Evolutionary conservation across 1,140 invertebrate genomes (phyloP), one percentile per base, ranked within the genome.

Genomic region (Pygmarrhopalites habei): DNA sequence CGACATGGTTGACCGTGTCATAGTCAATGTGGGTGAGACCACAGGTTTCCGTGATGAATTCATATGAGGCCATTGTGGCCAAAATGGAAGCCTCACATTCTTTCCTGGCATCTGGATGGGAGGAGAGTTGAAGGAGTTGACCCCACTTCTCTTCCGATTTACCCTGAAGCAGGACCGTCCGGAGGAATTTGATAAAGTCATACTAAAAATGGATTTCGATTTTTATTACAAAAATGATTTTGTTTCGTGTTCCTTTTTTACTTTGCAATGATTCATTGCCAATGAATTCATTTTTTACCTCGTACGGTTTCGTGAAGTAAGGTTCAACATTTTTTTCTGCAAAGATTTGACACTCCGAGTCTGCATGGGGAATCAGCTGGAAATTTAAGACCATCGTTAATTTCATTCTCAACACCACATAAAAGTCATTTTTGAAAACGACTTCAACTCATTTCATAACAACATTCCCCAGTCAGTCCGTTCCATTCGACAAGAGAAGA

Each of bases 111-210:
- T 62, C 60, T 4, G 32, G 2, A 35, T 63, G 60, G 10, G 65
- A 63, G 25, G 60, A 44, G 1, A 67, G 29, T 19, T 26, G 17
- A 2, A 39, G 32, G 1, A 67, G 1, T 23, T 58, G 12, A 21
- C 63, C 53, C 53, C 58, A 59, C 19, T 56, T 58, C 19, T 26
- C 15, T 2, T 26, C 28, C 30, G 28, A n/a, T 2, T n/a, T 26
- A 5, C 44, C 32, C 23, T 47, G 19, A n/a, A 61, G 43, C 15
- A 67, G 49, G 12, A 63, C 23, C 14, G 65, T 14, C 1, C 65
- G 44, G 10, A 67, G 57, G 41, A 56, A 53, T 28, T 67, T 67
- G 21, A 67, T 63, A 15, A 67, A 60, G 21, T 62, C 60, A 41
- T 67, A 67, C n/a, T n/a, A n/a, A n/a, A n/a, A n/a, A n/a, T n/a